Conservation (phyloP, 2,888 invertebrate species). For the Drosophila diplacantha region DNA sequence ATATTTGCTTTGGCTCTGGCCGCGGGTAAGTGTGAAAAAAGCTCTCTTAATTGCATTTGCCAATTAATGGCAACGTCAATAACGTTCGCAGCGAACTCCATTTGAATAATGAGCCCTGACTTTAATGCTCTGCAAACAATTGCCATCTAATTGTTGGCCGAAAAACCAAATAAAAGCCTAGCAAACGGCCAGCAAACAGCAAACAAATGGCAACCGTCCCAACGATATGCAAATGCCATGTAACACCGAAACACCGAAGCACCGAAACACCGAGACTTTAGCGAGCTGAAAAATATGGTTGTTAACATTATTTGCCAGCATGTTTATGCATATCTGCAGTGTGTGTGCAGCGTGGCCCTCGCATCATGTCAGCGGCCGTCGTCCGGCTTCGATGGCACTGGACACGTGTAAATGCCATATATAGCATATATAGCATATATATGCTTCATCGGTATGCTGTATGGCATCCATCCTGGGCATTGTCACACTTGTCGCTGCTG, state of each 20-base stretch:
- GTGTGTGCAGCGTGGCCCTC: slow-evolving; percentile 9
- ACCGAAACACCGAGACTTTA: slow-evolving; percentile 29
- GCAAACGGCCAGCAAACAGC: slow-evolving; percentile 19
- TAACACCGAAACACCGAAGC: slow-evolving; percentile 16
- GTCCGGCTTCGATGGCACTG: slow-evolving; percentile 32
- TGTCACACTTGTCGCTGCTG: slow-evolving; percentile 32
- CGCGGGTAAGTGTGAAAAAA: slow-evolving; percentile 65
- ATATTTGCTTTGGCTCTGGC: slow-evolving; percentile 69
- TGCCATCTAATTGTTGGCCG: slow-evolving; percentile 44
- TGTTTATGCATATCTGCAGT: slow-evolving; percentile 41
- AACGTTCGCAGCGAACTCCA: slow-evolving; percentile 19
- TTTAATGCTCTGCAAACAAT: slow-evolving; percentile 49
- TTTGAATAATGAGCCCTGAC: slow-evolving; percentile 36
- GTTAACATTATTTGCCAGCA: slow-evolving; percentile 36
- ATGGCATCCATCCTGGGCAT: slow-evolving; percentile 41
- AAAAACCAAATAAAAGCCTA: slow-evolving; percentile 4
- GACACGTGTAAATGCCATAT: slow-evolving; percentile 36
- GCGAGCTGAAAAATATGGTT: slow-evolving; percentile 38
- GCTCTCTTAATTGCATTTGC: slow-evolving; percentile 45
- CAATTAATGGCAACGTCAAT: slow-evolving; percentile 50
- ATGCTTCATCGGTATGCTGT: neutral
- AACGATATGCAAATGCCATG: slow-evolving; percentile 32
- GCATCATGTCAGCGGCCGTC: slow-evolving; percentile 32
- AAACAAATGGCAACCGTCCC: slow-evolving; percentile 13
- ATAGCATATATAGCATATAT: neutral